Base-by-base conservation (phyloP, 2,113 vertebrate species). In the Brevimyrus niger region DNA sequence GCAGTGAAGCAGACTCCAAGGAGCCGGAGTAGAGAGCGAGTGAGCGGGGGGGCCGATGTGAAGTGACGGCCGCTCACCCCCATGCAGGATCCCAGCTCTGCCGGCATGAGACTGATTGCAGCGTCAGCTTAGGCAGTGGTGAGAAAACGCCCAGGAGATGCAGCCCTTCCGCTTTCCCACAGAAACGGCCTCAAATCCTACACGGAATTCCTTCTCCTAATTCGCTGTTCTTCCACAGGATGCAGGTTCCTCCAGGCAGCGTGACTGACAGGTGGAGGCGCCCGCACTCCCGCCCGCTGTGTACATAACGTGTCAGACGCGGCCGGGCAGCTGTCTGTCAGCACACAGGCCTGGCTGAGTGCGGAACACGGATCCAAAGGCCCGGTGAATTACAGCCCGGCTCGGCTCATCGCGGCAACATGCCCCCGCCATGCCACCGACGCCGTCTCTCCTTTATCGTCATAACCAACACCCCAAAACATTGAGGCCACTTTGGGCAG, bases 271-370 rank as follows among this genome's bases (percentile, higher is more conserved):
- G 93, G 31, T 73, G 89, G 90, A 92, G 91, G 91, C 91, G 85
- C 69, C 89, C 91, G 89, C 90, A 89, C 92, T 50, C 92, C 21
- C 76, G 88, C 89, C 87, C 23, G 69, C 91, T 93, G 92, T 94
- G 91, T 95, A 94, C 93, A 94, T 91, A 87, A 89, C 91, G 89
- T 93, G 94, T 94, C 94, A 95, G 91, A 88, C 89, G 89, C 87
- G 86, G 91, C 92, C 93, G 90, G 92, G 92, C 92, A 89, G 92
- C 92, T 94, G 94, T 93, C 94, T 93, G 94, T 95, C 95, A 94
- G 84, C 84, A 55, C 21, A 27, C 53, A 47, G 80, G 27, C 35
- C 48, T 65, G 65, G 47, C 42, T 21, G 47, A 53, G 83, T 90
- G 92, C 89, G 38, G 89, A 84, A 88, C 46, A 51, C 89, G 84